phyloP scores from a whole-genome alignment of 2,797 vertebrate genomes.

The Chelonia mydas region DNA sequence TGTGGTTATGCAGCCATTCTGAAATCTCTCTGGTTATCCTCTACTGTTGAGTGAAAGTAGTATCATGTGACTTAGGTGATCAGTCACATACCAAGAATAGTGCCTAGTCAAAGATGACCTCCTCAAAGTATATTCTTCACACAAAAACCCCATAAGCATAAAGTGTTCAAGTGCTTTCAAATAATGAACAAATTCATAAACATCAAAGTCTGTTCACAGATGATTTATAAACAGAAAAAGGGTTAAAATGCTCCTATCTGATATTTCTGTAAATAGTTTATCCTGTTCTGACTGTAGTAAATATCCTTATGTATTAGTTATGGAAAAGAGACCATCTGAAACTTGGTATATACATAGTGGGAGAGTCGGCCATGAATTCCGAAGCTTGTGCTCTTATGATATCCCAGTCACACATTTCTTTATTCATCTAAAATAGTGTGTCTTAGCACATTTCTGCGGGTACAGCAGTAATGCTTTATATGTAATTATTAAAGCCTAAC shows the following conservation, averaged over 20 bases:
- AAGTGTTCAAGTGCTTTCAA: background rate
- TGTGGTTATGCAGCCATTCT: background rate
- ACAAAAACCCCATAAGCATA: background rate
- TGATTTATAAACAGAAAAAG: rapidly evolving
- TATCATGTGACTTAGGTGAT: background rate
- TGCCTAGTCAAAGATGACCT: background rate
- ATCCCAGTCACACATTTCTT: background rate
- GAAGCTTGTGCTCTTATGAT: background rate
- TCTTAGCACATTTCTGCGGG: background rate
- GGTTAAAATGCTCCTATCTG: background rate
- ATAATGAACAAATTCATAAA: background rate
- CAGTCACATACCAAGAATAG: background rate
- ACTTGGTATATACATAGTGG: background rate
- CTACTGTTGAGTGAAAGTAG: rapidly evolving
- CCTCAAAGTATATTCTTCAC: background rate
- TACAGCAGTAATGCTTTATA: background rate
- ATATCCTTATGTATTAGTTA: background rate
- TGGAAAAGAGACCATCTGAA: background rate
- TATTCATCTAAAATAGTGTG: background rate
- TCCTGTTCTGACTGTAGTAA: background rate
- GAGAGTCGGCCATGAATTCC: background rate
- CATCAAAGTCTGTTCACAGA: background rate
- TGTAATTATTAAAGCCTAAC: background rate
- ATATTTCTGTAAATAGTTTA: background rate
- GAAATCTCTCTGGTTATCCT: background rate